phyloP scores from a whole-genome alignment of 2,888 invertebrate species.

The Pegoplata infirma region DNA sequence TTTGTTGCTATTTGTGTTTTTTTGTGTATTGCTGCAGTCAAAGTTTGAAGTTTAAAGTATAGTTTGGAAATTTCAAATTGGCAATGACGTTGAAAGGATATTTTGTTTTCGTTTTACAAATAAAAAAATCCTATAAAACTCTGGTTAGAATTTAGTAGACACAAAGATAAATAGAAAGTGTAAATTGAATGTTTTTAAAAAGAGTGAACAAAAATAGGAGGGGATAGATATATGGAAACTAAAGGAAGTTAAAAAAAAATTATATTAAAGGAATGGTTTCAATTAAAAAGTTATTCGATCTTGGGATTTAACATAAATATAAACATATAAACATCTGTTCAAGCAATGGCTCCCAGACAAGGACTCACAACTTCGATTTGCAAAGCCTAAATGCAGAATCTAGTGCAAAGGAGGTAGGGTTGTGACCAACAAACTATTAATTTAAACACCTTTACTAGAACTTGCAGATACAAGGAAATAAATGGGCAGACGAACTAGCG shows the following conservation, averaged over 20 bases:
- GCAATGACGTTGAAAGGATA: constrained; percentile 62
- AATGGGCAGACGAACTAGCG: too few species aligned
- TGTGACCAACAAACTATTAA: too few species aligned
- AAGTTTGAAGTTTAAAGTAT: constrained; percentile 49
- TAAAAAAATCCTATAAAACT: constrained; percentile 1
- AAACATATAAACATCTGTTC: too few species aligned
- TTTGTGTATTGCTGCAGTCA: constrained; percentile 34
- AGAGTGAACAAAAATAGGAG: neutral
- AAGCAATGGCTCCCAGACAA: too few species aligned
- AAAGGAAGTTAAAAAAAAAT: neutral
- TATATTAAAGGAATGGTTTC: too few species aligned
- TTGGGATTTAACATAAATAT: too few species aligned
- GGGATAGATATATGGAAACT: neutral
- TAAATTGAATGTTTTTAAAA: constrained; percentile 44
- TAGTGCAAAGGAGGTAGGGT: too few species aligned
- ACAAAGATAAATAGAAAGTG: constrained; percentile 60
- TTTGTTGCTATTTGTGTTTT: constrained; percentile 4
- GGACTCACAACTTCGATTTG: too few species aligned
- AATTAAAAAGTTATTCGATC: too few species aligned
- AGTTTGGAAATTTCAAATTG: constrained; percentile 58
- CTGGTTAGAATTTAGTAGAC: constrained; percentile 52
- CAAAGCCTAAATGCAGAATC: too few species aligned
- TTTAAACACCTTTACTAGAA: too few species aligned
- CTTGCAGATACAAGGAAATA: too few species aligned
- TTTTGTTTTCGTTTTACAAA: neutral